Percentiles rank a stretch among this genome's conserved stretches.
Evolutionary conservation across 2,888 invertebrate genomes (phyloP).

Genomic region (Cataglyphis altisquamis): DNA sequence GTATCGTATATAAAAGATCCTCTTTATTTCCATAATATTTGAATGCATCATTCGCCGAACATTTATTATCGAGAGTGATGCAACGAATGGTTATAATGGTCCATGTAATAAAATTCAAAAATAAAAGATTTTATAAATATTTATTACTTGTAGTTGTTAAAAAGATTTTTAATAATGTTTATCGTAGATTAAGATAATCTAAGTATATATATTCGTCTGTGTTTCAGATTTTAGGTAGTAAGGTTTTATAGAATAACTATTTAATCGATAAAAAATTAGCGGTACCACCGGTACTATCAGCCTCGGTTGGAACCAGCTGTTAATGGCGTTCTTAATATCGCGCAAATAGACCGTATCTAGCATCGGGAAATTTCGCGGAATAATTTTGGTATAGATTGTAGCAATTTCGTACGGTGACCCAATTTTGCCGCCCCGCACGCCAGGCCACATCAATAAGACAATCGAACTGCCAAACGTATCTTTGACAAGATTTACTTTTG

Average conservation of each 20-base stretch:
- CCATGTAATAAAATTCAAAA: slow-evolving; percentile 10
- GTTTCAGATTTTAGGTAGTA: not conserved
- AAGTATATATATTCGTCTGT: not conserved
- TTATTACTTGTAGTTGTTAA: not conserved
- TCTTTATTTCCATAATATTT: slow-evolving; percentile 41
- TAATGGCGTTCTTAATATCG: slow-evolving; percentile 49
- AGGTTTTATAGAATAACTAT: not conserved
- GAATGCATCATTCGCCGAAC: slow-evolving; percentile 2
- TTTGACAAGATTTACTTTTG: not conserved
- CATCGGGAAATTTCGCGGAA: slow-evolving; percentile 45
- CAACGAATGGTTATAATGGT: slow-evolving; percentile 13
- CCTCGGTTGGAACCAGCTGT: not conserved
- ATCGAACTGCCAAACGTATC: slow-evolving; percentile 41
- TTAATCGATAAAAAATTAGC: slow-evolving; percentile 25
- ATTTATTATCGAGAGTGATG: slow-evolving; percentile 5
- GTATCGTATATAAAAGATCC: slow-evolving; percentile 23
- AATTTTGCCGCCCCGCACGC: slow-evolving; percentile 31
- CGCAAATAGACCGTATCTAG: slow-evolving; percentile 41
- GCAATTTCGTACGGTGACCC: slow-evolving; percentile 49
- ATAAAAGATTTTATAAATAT: slow-evolving; percentile 4
- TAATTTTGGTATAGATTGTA: slow-evolving; percentile 46
- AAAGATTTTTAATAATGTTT: not conserved
- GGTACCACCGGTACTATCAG: slow-evolving; percentile 21
- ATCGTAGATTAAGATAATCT: not conserved
- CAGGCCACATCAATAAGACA: slow-evolving; percentile 42